These are phyloP conservation scores for Neuroterus valhalla DNA, from an alignment of 1,140 invertebrate genomes.

Conservation along the genomic window DNA sequence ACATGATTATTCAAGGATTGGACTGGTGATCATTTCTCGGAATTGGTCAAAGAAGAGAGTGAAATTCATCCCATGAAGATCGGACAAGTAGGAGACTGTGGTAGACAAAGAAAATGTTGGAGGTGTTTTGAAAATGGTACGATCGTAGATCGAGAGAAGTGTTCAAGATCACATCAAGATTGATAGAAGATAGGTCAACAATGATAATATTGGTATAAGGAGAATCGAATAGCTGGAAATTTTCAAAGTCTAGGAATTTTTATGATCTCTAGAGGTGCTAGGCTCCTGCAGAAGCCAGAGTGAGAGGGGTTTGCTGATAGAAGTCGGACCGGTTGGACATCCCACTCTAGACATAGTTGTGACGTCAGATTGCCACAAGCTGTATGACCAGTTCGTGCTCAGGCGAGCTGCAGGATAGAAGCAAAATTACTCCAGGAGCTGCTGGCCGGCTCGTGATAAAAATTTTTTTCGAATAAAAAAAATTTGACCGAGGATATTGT, in stretches of 20 bases:
- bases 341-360: slow-evolving; percentile 65
- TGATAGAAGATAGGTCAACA: slow-evolving; percentile 20
- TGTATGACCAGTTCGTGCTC: slow-evolving; percentile 66
- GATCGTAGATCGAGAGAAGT: slow-evolving; percentile 34
- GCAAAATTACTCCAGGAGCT: slow-evolving; percentile 39
- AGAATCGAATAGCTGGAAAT: slow-evolving; percentile 23
- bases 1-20: too few relatives aligned
- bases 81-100: too few relatives aligned
- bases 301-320: slow-evolving; percentile 36
- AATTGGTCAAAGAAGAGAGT: too few relatives aligned
- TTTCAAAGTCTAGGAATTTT: slow-evolving; percentile 1
- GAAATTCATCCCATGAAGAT: too few relatives aligned
- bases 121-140: too few relatives aligned
- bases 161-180: slow-evolving; percentile 8
- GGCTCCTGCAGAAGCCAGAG: slow-evolving; percentile 36
- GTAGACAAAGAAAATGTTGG: too few relatives aligned
- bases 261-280: too few relatives aligned
- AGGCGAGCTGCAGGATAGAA: slow-evolving; percentile 50
- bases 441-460: slow-evolving; percentile 15
- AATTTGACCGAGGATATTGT: too few relatives aligned
- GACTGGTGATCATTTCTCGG: too few relatives aligned
- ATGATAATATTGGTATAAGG: slow-evolving; percentile 39
- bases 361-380: slow-evolving; percentile 62
- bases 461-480: not conserved
- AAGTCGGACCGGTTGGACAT: slow-evolving; percentile 58